Conservation (phyloP, 1,140 invertebrate species). For the Drosophila ironensis region DNA sequence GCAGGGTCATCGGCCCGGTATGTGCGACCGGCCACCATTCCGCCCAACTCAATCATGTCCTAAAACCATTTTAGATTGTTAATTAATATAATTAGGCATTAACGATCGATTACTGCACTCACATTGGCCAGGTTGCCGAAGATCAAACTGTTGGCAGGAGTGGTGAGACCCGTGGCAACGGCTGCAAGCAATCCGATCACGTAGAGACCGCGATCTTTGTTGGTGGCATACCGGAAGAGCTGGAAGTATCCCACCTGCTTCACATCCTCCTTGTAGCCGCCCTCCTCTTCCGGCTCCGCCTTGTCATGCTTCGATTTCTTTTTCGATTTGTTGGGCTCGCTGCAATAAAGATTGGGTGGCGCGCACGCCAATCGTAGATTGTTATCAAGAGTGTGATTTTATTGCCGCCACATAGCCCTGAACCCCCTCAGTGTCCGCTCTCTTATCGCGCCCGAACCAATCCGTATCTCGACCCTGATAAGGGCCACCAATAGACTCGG, state of each 20-base stretch:
- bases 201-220: constrained; percentile 84
- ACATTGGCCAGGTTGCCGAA: constrained; percentile 86
- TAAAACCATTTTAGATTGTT: background rate
- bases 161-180: constrained; percentile 84
- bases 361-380: background rate
- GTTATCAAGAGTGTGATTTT: constrained; percentile 7
- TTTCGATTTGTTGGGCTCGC: constrained; percentile 59
- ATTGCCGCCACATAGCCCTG: constrained; percentile 22
- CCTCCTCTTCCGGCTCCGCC: constrained; percentile 17
- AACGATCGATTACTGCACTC: constrained; percentile 31
- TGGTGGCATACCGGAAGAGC: constrained; percentile 71
- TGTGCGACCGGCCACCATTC: background rate
- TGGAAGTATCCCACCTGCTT: constrained; percentile 53
- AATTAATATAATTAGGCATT: background rate
- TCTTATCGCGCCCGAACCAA: no score
- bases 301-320: constrained; percentile 56
- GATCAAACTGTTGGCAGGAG: constrained; percentile 87
- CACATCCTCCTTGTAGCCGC: constrained; percentile 54
- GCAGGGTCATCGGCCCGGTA: constrained; percentile 15
- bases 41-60: constrained; percentile 44
- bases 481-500: no score
- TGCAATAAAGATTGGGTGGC: constrained; percentile 33
- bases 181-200: constrained; percentile 84
- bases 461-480: no score
- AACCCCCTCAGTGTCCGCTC: no score